Percentiles rank a stretch among this genome's conserved stretches.
These are phyloP conservation scores for Tenodera sinensis DNA, from an alignment of 2,888 invertebrate genomes.

Conservation along the genomic window DNA sequence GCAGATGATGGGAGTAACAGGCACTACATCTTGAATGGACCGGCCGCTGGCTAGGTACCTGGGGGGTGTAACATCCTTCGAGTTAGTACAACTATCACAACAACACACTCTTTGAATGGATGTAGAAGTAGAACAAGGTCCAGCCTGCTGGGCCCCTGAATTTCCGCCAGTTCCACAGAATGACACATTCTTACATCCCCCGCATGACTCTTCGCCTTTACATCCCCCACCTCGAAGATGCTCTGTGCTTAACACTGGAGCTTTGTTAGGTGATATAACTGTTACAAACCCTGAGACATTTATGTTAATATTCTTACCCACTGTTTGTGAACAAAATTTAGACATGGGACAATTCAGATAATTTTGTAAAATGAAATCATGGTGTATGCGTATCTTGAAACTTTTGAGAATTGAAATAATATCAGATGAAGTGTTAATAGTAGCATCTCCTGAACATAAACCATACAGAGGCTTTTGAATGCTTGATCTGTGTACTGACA, in stretches of 20 bases:
- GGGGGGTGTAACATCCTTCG: background rate
- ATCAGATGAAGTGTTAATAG: background rate
- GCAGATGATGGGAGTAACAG: conserved; percentile 6
- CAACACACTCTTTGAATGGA: background rate
- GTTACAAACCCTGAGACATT: background rate
- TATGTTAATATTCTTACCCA: background rate
- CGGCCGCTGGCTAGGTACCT: background rate
- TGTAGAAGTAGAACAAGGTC: background rate
- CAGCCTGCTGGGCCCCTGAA: background rate
- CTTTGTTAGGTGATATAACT: background rate
- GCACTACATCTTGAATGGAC: conserved; percentile 2
- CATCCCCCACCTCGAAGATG: background rate
- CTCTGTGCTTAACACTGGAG: background rate
- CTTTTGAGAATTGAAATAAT: too few relatives aligned
- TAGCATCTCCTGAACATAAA: background rate
- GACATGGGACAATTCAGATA: too few relatives aligned
- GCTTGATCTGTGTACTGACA: background rate
- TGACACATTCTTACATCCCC: too few relatives aligned
- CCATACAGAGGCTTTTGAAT: background rate
- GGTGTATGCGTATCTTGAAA: too few relatives aligned
- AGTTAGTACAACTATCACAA: background rate
- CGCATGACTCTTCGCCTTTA: background rate
- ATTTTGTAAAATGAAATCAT: too few relatives aligned
- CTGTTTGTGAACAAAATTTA: too few relatives aligned
- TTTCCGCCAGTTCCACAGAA: too few relatives aligned